phyloP scores from a whole-genome alignment of 1,140 invertebrate species.

The Ylistrum balloti region DNA sequence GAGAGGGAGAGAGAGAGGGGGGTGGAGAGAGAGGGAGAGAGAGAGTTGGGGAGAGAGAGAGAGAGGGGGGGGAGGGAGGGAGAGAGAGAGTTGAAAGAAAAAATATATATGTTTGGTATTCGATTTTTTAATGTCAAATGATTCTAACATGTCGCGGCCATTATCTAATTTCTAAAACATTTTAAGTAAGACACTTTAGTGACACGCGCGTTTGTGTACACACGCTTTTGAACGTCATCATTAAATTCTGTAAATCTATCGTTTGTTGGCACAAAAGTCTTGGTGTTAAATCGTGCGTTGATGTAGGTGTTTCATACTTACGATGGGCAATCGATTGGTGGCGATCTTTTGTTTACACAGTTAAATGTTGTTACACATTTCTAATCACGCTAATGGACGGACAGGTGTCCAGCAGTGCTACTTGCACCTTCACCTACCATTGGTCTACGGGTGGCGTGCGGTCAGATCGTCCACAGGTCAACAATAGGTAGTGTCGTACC shows the following conservation, averaged over 20 bases:
- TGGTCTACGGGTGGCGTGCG: conserved; percentile 21
- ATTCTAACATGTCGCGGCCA: too few species aligned
- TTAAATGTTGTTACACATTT: not conserved
- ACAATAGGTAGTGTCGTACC: not conserved
- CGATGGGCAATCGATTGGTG: not conserved
- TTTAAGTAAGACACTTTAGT: too few species aligned
- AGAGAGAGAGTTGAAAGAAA: too few species aligned
- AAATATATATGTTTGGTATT: too few species aligned
- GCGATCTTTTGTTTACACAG: not conserved
- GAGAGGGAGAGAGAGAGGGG: too few species aligned
- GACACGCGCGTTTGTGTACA: conserved; percentile 12
- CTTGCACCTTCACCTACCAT: not conserved
- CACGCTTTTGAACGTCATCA: not conserved
- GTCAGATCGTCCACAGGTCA: not conserved
- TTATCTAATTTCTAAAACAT: too few species aligned
- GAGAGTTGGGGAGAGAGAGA: too few species aligned
- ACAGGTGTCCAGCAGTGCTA: not conserved
- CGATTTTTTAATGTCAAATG: too few species aligned
- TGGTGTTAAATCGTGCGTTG: not conserved
- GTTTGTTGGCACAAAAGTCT: not conserved
- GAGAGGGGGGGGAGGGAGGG: too few species aligned
- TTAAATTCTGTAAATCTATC: not conserved
- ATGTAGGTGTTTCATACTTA: not conserved
- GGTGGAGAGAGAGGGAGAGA: too few species aligned
- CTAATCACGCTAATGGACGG: not conserved